Base-by-base conservation (phyloP, 2,797 vertebrate genomes). In the Bucorvus abyssinicus region DNA sequence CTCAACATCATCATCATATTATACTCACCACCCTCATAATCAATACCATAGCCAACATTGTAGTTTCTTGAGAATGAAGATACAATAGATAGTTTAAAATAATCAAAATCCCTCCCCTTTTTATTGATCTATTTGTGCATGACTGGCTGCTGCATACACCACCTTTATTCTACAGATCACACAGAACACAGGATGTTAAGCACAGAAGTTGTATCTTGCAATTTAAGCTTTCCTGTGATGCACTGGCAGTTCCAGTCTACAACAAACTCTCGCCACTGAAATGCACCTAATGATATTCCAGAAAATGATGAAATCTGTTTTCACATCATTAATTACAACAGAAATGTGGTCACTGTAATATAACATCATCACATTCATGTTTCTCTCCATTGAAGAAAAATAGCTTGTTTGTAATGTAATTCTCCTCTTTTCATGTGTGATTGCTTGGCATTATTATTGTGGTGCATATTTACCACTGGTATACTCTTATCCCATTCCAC, bases 11-110 rank as follows among this genome's bases (percentile, higher is more conserved):
- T 40, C 38, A 40, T 40, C 38, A 40, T 40, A n/a, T n/a, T n/a
- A n/a, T n/a, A n/a, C n/a, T n/a, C n/a, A n/a, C n/a, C 38, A 40
- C 10, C 38, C 38, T 40, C 38, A 40, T 40, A 40, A 40, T 40
- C 38, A 40, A 40, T 40, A 40, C 10, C 38, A 40, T 40, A 40
- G 38, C 38, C 38, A 40, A 40, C 38, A 40, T 77, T 47, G 71
- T 26, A 77, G 68, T 57, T 71, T 70, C 81, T 82, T 52, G 24
- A 57, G 80, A 94, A 87, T 56, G 68, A 80, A 87, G 90, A 70
- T 74, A 90, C 19, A 89, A 53, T 18, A 23, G 49, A 74, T n/a
- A 70, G 36, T 77, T 90, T 83, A 90, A 88, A 94, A 84, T 10
- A 73, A 76, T 21, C 36, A 75, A 47, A 85, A 67, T 45, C 6